Evolutionary conservation across 2,113 vertebrate species (phyloP), one percentile per base, ranked within the genome.

Genomic region (Morone chrysops): DNA sequence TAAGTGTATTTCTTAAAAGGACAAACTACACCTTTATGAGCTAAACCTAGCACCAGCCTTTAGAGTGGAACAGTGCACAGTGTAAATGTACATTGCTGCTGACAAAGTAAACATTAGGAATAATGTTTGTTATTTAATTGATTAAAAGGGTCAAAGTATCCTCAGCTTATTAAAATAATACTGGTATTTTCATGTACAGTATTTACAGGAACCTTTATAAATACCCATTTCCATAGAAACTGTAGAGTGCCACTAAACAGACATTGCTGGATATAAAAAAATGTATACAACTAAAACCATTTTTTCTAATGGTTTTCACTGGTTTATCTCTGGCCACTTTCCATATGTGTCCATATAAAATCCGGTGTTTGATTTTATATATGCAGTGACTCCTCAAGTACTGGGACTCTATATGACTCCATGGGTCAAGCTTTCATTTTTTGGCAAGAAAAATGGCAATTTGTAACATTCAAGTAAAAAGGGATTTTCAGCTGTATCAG

Each of bases 131-230:
- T 48, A 22, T 11, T n/a, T 10, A 47, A 51, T 20, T 40, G 43
- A 12, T 63, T 25, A 25, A 80, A 87, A 77, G 65, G 89, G 8
- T 38, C n/a, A 90, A 90, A 87, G 94, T 94, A 84, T 90, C 82
- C 81, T 91, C 84, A 83, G 65, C 79, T 89, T 85, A 91, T 71
- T 81, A 81, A 85, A 94, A 94, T 93, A 96, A 96, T 91, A 92
- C 95, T 93, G 87, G 87, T 85, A 90, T 95, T 93, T 91, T 91
- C 94, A 95, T 95, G 93, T 94, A 95, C 94, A 96, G 91, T 95
- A 96, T 96, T 94, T 96, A 96, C 96, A 96, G 76, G 83, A 93
- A 83, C 93, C 92, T 94, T 94, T 76, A 69, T 95, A 95, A 94
- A 95, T 80, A 90, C 87, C 85, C 73, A 83, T 75, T 91, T 93